Percentiles rank a stretch among this genome's conserved stretches.
Evolutionary conservation across 2,888 invertebrate genomes (phyloP).

Genomic region (Athalia rosae): DNA sequence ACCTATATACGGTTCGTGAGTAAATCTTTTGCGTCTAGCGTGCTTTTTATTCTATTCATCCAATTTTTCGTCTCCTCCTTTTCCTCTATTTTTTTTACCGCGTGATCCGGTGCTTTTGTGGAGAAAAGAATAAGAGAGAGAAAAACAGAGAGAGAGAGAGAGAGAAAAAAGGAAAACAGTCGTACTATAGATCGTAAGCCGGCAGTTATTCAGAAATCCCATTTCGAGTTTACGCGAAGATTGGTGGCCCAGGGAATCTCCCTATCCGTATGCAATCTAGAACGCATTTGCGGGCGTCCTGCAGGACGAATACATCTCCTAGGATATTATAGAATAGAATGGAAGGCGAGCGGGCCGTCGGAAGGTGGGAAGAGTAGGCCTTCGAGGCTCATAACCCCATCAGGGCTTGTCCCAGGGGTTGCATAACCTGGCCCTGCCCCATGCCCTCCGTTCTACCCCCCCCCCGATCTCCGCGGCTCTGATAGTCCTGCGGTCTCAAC

Average conservation of each 20-base stretch:
- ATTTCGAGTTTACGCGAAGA: conserved; percentile 64
- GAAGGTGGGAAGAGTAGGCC: conserved; percentile 72
- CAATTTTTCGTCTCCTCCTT: conserved; percentile 48
- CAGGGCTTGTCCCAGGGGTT: conserved; percentile 72
- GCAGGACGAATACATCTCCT: conserved; percentile 67
- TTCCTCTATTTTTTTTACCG: conserved; percentile 60
- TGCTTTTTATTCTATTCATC: conserved; percentile 25
- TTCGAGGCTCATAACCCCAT: conserved; percentile 79
- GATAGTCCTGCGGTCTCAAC: conserved; percentile 63
- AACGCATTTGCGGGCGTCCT: conserved; percentile 69
- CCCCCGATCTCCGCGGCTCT: conserved; percentile 54
- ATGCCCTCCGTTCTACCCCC: conserved; percentile 52
- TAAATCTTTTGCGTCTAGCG: not conserved
- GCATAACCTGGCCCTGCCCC: conserved; percentile 62
- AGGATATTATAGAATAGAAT: conserved; percentile 72
- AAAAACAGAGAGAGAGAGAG: too few species aligned
- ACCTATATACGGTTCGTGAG: conserved; percentile 32
- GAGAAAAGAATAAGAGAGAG: too few species aligned
- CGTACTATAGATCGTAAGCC: not conserved
- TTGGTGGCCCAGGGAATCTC: conserved; percentile 62
- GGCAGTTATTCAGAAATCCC: conserved; percentile 61
- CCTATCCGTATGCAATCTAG: conserved; percentile 70
- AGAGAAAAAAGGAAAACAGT: not conserved
- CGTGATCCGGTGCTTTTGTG: too few species aligned
- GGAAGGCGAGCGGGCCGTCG: conserved; percentile 69